These are phyloP conservation scores for Stenoptilia bipunctidactyla DNA, from an alignment of 2,888 invertebrate species.

Conservation along the genomic window DNA sequence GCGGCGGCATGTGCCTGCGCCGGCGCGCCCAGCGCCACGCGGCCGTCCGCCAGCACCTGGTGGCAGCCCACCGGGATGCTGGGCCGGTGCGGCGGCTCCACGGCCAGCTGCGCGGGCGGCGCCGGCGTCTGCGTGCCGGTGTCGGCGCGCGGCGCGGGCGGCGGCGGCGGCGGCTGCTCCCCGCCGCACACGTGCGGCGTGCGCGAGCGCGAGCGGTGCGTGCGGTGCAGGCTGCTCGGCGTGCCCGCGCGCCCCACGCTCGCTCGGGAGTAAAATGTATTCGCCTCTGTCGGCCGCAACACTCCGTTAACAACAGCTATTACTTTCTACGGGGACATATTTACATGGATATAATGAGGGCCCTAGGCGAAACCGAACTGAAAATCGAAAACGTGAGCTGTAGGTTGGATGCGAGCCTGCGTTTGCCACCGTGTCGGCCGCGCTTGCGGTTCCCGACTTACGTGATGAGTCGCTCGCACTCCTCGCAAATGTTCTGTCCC, in stretches of 20 bases:
- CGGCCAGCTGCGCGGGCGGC: constrained; percentile 31
- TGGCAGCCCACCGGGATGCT: constrained; percentile 70
- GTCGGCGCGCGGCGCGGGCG: constrained; percentile 38
- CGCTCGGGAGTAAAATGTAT: constrained; percentile 80
- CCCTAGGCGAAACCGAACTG: constrained; percentile 51
- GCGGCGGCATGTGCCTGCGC: constrained; percentile 29
- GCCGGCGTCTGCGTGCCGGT: constrained; percentile 49
- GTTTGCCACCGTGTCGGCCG: too few species aligned
- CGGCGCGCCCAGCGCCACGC: constrained; percentile 55
- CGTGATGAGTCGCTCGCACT: constrained; percentile 98
- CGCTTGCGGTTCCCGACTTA: constrained; percentile 80
- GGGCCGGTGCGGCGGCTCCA: constrained; percentile 50
- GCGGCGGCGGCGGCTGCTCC: constrained; percentile 29
- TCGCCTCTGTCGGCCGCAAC: constrained; percentile 59
- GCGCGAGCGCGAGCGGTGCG: constrained; percentile 54
- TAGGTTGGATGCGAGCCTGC: too few species aligned
- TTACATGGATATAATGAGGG: constrained; percentile 21
- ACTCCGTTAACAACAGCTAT: constrained; percentile 14
- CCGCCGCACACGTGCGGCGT: constrained; percentile 52
- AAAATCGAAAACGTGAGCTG: constrained; percentile 33
- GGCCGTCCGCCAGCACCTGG: constrained; percentile 62
- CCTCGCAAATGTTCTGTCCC: constrained; percentile 95
- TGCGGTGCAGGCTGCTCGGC: constrained; percentile 70
- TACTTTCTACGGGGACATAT: neutral
- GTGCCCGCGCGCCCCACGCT: constrained; percentile 81